phyloP scores from a whole-genome alignment of 2,888 invertebrate species.

The Noctua fimbriata region DNA sequence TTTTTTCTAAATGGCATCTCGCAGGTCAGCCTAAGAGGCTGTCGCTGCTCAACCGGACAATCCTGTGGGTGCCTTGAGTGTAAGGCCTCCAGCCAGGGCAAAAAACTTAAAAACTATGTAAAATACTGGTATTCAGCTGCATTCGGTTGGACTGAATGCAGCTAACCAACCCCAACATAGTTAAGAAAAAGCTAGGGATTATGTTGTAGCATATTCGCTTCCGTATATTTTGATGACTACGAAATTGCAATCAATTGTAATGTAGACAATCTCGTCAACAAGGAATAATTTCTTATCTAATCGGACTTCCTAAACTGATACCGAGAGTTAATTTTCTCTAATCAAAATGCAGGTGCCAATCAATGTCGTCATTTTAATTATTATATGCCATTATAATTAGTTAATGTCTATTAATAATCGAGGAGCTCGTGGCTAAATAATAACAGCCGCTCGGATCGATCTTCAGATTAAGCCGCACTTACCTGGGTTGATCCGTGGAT shows the following conservation, averaged over 20 bases:
- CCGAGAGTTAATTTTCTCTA: background rate
- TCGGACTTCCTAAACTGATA: background rate
- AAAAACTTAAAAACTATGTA: too few species aligned
- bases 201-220: background rate
- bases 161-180: background rate
- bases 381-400: background rate
- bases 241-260: background rate
- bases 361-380: background rate
- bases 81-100: too few species aligned
- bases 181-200: background rate
- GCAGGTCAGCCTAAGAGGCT: too few species aligned
- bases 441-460: too few species aligned
- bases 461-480: too few species aligned
- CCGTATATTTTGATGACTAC: background rate
- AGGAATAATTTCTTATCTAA: background rate
- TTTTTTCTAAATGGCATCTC: too few species aligned
- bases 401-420: too few species aligned
- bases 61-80: too few species aligned
- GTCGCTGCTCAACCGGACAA: too few species aligned
- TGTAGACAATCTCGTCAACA: background rate
- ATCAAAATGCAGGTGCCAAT: constrained; percentile 19
- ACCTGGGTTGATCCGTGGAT: too few species aligned
- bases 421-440: too few species aligned
- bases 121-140: background rate
- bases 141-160: background rate